Evolutionary conservation across 2,113 vertebrate genomes (phyloP).

Genomic region (Chaetodon trifascialis): DNA sequence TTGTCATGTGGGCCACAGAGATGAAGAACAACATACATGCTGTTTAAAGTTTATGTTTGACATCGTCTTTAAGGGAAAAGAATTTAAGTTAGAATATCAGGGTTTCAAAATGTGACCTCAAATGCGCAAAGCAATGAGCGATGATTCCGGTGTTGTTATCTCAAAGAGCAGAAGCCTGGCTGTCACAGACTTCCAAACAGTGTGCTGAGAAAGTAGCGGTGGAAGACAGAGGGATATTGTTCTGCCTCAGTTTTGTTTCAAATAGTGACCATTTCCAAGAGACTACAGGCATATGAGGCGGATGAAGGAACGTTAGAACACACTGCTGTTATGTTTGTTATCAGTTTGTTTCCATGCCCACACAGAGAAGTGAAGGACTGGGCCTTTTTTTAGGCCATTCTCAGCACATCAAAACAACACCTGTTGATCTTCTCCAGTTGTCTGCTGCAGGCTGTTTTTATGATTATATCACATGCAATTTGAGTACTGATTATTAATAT

Average conservation of each 20-base stretch:
- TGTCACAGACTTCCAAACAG: constrained; percentile 28
- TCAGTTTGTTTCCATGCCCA: constrained; percentile 52
- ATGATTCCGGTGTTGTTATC: constrained; percentile 29
- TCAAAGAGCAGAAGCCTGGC: constrained; percentile 13
- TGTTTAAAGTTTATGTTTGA: constrained; percentile 4
- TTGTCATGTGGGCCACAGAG: constrained; percentile 15
- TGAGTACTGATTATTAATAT: constrained; percentile 19
- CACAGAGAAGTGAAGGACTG: constrained; percentile 30
- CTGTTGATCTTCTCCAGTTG: constrained; percentile 29
- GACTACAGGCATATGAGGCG: constrained; percentile 31
- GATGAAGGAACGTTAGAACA: constrained; percentile 39
- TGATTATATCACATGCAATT: constrained; percentile 8
- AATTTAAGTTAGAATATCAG: background rate
- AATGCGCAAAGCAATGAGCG: background rate
- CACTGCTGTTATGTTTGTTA: constrained; percentile 44
- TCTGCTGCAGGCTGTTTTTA: constrained; percentile 6
- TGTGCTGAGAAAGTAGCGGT: constrained; percentile 12
- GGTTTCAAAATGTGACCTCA: constrained; percentile 4
- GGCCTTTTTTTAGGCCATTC: constrained; percentile 37
- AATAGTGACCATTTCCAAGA: constrained; percentile 34
- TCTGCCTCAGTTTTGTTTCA: constrained; percentile 47
- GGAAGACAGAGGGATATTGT: constrained; percentile 49
- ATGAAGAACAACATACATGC: background rate
- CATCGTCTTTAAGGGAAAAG: background rate
- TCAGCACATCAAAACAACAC: constrained; percentile 67